These are phyloP conservation scores for Vanessa cardui DNA, from an alignment of 2,888 invertebrate genomes.

Conservation along the genomic window DNA sequence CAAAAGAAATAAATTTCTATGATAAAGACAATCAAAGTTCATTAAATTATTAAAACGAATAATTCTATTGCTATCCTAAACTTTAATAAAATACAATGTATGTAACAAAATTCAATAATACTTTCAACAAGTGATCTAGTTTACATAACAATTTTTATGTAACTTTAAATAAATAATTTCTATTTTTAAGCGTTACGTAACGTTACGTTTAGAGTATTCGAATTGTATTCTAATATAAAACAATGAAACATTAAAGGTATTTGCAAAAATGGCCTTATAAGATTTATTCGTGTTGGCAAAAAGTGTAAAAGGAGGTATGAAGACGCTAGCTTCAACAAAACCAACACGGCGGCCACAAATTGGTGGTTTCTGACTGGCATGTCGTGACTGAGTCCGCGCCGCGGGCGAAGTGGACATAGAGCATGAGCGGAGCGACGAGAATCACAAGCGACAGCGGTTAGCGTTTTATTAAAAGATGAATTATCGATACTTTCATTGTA, in stretches of 20 bases:
- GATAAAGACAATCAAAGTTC: too few species aligned
- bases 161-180: too few species aligned
- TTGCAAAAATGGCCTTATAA: constrained; percentile 44
- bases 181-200: neutral
- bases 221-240: neutral
- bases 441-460: constrained; percentile 51
- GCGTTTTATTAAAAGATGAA: neutral
- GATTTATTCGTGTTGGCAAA: constrained; percentile 53
- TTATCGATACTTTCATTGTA: too few species aligned
- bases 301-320: constrained; percentile 77
- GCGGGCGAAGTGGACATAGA: constrained; percentile 61
- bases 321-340: constrained; percentile 79
- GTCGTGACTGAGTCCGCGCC: constrained; percentile 76
- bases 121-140: too few species aligned
- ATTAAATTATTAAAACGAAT: too few species aligned
- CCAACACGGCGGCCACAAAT: constrained; percentile 81
- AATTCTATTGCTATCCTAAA: too few species aligned
- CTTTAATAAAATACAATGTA: too few species aligned
- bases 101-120: too few species aligned
- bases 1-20: too few species aligned
- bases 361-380: constrained; percentile 76
- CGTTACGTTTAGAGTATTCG: too few species aligned
- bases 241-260: constrained; percentile 5
- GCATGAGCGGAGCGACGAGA: constrained; percentile 31
- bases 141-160: too few species aligned